A percentile compares a stretch with the other conserved stretches of the same genome.
phyloP scores from a whole-genome alignment of 2,113 vertebrate species.

The Rhynchopsitta pachyrhyncha region DNA sequence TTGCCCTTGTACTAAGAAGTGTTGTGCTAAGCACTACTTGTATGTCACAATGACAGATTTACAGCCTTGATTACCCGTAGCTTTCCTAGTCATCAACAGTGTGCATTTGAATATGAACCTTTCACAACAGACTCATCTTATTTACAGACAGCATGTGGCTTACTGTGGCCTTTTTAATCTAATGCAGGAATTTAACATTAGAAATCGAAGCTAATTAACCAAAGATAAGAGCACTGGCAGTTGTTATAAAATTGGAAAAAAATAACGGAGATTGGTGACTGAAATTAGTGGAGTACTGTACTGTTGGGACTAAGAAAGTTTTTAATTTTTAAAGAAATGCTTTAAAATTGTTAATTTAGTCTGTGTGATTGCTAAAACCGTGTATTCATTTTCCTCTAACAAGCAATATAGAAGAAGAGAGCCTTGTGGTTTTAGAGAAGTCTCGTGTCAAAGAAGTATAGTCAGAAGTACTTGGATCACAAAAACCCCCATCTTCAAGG shows the following conservation, averaged over 20 bases:
- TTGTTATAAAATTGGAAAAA: slow-evolving; percentile 51
- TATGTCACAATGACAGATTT: slow-evolving; percentile 8
- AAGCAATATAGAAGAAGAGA: neutral
- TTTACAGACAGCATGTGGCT: slow-evolving; percentile 42
- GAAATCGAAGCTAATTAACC: slow-evolving; percentile 57
- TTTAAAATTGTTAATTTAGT: neutral
- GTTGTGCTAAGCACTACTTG: neutral
- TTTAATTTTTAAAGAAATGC: neutral
- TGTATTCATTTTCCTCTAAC: neutral
- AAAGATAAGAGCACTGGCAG: slow-evolving; percentile 25
- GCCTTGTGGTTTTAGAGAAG: neutral
- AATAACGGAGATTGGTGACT: slow-evolving; percentile 10
- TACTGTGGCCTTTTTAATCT: slow-evolving; percentile 22
- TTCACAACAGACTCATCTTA: slow-evolving; percentile 20
- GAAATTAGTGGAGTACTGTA: neutral
- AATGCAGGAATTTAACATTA: slow-evolving; percentile 30
- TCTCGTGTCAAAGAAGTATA: neutral
- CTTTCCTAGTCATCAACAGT: slow-evolving; percentile 23
- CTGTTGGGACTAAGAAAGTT: neutral
- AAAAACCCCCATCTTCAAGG: neutral
- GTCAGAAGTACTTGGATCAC: neutral
- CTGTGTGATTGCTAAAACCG: neutral
- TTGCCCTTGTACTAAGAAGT: neutral
- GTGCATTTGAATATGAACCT: slow-evolving; percentile 34
- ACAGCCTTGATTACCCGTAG: neutral